A percentile compares a stretch with the other conserved stretches of the same genome.
Conservation (phyloP, 1,140 invertebrate species). For the Nixonia krombeini region DNA sequence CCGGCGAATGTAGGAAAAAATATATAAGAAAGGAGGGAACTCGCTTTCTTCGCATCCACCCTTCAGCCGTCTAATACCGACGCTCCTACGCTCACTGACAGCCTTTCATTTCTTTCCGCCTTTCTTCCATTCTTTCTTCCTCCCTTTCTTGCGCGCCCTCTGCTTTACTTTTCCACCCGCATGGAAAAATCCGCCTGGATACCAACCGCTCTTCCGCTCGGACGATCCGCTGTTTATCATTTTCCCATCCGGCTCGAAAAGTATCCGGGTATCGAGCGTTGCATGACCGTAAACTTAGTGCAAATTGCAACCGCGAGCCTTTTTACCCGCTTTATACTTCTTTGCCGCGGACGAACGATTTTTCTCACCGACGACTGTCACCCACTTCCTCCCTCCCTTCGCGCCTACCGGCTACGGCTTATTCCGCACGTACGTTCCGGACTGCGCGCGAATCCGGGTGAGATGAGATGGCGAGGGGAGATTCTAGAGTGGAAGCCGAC, state of each 20-base stretch:
- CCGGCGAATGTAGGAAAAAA: conserved; percentile 72
- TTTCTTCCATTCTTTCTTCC: conserved; percentile 53
- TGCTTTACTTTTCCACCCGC: neutral
- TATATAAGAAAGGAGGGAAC: conserved; percentile 74
- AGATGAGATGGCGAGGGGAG: conserved; percentile 22
- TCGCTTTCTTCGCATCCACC: conserved; percentile 73
- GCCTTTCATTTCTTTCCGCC: conserved; percentile 62
- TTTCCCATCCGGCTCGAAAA: too few species aligned
- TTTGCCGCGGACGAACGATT: too few species aligned
- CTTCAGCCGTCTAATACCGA: conserved; percentile 70
- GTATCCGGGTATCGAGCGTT: too few species aligned
- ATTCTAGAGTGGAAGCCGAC: neutral
- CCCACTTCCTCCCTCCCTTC: too few species aligned
- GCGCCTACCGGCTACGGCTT: too few species aligned
- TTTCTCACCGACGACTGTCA: too few species aligned
- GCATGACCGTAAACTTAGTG: too few species aligned
- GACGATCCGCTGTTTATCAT: conserved; percentile 17
- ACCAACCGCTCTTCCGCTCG: conserved; percentile 20
- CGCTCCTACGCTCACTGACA: conserved; percentile 61
- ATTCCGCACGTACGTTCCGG: conserved; percentile 22
- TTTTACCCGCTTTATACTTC: too few species aligned
- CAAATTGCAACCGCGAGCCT: too few species aligned
- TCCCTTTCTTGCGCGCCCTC: conserved; percentile 23
- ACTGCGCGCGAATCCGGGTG: conserved; percentile 27
- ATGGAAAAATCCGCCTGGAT: conserved; percentile 36